A percentile compares a stretch with the other conserved stretches of the same genome.
phyloP scores from a whole-genome alignment of 2,888 invertebrate genomes.

The Cheilosia impressa region DNA sequence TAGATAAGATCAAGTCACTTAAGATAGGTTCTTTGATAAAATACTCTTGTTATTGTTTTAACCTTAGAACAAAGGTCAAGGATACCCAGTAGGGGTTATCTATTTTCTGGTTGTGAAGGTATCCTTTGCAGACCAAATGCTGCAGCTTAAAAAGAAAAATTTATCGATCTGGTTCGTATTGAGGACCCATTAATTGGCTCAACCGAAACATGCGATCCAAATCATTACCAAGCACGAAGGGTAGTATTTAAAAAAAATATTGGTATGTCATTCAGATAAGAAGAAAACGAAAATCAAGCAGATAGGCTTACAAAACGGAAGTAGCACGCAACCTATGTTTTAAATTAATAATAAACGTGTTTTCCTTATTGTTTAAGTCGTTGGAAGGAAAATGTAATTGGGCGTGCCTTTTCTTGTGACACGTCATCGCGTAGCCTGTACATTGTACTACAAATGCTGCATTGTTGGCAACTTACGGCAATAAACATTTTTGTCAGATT shows the following conservation, averaged over 20 bases:
- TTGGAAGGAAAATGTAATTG: no score
- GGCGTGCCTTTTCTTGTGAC: no score
- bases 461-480: no score
- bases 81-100: background rate
- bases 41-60: slow-evolving; percentile 4
- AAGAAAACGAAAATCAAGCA: background rate
- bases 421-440: no score
- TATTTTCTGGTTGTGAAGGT: background rate
- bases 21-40: slow-evolving; percentile 1
- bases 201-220: slow-evolving; percentile 13
- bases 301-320: slow-evolving; percentile 15
- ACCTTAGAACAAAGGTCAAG: slow-evolving; percentile 7
- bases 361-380: background rate
- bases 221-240: slow-evolving; percentile 29
- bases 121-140: background rate
- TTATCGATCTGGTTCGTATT: slow-evolving; percentile 31
- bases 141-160: slow-evolving; percentile 1
- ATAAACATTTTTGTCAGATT: no score
- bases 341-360: slow-evolving; percentile 33
- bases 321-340: slow-evolving; percentile 20
- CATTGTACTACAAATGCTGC: no score
- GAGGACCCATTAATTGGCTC: slow-evolving; percentile 8
- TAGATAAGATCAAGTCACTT: slow-evolving; percentile 1
- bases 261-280: slow-evolving; percentile 24
- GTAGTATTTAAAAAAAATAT: slow-evolving; percentile 11